Evolutionary conservation across 2,113 vertebrate species (phyloP).

Genomic region (Zosterops japonicus): DNA sequence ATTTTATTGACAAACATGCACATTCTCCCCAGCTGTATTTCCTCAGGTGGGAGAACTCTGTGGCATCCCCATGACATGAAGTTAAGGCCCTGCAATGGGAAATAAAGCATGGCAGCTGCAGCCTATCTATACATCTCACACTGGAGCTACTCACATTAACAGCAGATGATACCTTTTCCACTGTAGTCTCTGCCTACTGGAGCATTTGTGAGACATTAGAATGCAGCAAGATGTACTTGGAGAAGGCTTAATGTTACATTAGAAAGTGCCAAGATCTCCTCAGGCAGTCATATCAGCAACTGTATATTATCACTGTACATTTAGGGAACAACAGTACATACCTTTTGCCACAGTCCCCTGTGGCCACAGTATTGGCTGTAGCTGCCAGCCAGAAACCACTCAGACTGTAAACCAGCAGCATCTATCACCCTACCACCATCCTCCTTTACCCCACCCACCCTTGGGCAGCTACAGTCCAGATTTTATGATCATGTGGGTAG

Average conservation of each 20-base stretch:
- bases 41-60: neutral
- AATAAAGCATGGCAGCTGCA: neutral
- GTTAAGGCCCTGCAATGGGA: neutral
- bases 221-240: neutral
- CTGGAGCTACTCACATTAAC: neutral
- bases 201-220: slow-evolving; percentile 1
- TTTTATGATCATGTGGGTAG: neutral
- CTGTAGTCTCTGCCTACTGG: neutral
- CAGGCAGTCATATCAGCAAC: slow-evolving; percentile 34
- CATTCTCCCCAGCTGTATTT: neutral
- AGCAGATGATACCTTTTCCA: neutral
- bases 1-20: neutral
- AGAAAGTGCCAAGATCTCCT: neutral
- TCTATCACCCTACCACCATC: neutral
- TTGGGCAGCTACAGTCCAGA: neutral
- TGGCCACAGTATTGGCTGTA: neutral
- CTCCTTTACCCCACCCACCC: neutral
- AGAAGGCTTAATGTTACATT: neutral
- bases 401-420: neutral
- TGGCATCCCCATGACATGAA: neutral
- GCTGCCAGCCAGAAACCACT: neutral
- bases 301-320: neutral
- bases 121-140: neutral
- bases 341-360: neutral
- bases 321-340: neutral